These are phyloP conservation scores for Chloebia gouldiae DNA, from an alignment of 2,113 vertebrate species.

Conservation along the genomic window DNA sequence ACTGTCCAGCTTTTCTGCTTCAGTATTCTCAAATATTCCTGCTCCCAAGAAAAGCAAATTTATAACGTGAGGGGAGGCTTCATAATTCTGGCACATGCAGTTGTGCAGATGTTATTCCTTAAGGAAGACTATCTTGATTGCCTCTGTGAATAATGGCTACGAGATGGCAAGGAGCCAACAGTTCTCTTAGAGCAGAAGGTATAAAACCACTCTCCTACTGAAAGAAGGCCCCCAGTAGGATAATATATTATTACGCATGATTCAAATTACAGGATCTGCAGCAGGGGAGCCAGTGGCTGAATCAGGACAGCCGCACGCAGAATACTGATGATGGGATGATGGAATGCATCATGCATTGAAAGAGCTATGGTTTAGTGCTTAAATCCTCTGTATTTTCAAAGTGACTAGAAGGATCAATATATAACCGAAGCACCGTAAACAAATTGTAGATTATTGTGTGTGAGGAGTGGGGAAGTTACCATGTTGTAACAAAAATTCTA, in stretches of 20 bases:
- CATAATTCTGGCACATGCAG: slow-evolving; percentile 72
- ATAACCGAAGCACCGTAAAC: slow-evolving; percentile 51
- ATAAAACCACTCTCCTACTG: slow-evolving; percentile 79
- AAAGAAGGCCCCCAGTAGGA: slow-evolving; percentile 81
- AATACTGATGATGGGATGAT: slow-evolving; percentile 82
- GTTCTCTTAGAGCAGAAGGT: slow-evolving; percentile 78
- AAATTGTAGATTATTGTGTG: slow-evolving; percentile 11
- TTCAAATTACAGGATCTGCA: slow-evolving; percentile 85
- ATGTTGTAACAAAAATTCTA: slow-evolving; percentile 4
- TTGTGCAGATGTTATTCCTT: slow-evolving; percentile 83
- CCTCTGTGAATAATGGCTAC: slow-evolving; percentile 77
- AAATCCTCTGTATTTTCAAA: slow-evolving; percentile 71
- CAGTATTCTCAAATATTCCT: slow-evolving; percentile 61
- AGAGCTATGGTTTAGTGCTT: slow-evolving; percentile 67
- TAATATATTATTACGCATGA: slow-evolving; percentile 87
- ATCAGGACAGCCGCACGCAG: slow-evolving; percentile 74
- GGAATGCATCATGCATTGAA: slow-evolving; percentile 77
- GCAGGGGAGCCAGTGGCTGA: slow-evolving; percentile 79
- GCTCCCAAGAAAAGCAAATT: slow-evolving; percentile 75
- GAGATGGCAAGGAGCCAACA: slow-evolving; percentile 73
- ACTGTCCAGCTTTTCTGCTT: slow-evolving; percentile 45
- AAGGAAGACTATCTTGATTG: slow-evolving; percentile 77
- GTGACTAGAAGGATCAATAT: slow-evolving; percentile 53
- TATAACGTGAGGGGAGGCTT: slow-evolving; percentile 59
- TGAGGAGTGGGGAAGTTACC: not conserved